These are phyloP conservation scores for Macaria liturata DNA, from an alignment of 2,888 invertebrate genomes.

Conservation along the genomic window DNA sequence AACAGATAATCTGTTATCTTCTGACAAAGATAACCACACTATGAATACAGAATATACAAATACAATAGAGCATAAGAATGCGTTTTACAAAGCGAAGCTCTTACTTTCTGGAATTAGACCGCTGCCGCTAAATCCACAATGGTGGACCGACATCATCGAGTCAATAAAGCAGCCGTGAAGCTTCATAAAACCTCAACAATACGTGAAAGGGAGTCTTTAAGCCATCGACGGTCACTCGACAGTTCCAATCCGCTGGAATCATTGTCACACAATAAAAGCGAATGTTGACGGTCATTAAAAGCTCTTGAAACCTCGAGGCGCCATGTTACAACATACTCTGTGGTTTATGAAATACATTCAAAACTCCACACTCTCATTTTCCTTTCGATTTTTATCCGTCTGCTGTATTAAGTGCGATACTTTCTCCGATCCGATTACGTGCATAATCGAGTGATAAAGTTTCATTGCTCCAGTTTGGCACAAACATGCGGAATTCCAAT, in stretches of 20 bases:
- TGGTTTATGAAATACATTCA: slow-evolving; percentile 64
- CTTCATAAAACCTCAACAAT: background rate
- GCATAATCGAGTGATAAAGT: slow-evolving; percentile 55
- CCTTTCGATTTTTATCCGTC: slow-evolving; percentile 63
- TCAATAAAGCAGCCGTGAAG: slow-evolving; percentile 4
- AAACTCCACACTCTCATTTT: slow-evolving; percentile 73
- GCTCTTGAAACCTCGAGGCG: slow-evolving; percentile 46
- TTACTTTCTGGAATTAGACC: no score
- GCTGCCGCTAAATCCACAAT: no score
- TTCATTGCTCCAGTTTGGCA: slow-evolving; percentile 52
- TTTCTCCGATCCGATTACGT: slow-evolving; percentile 76
- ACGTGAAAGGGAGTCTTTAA: slow-evolving; percentile 6
- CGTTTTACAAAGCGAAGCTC: no score
- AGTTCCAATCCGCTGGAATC: slow-evolving; percentile 9
- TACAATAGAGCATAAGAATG: no score
- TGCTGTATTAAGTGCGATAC: slow-evolving; percentile 66
- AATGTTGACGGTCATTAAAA: slow-evolving; percentile 52
- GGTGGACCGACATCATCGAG: background rate
- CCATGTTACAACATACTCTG: slow-evolving; percentile 53
- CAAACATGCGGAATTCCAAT: slow-evolving; percentile 49
- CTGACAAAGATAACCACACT: no score
- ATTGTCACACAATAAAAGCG: slow-evolving; percentile 43
- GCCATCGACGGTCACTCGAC: slow-evolving; percentile 18
- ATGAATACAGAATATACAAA: no score
- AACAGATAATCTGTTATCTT: no score